Conservation (phyloP, 1,140 invertebrate species). For the Stegodyphus dumicola region DNA sequence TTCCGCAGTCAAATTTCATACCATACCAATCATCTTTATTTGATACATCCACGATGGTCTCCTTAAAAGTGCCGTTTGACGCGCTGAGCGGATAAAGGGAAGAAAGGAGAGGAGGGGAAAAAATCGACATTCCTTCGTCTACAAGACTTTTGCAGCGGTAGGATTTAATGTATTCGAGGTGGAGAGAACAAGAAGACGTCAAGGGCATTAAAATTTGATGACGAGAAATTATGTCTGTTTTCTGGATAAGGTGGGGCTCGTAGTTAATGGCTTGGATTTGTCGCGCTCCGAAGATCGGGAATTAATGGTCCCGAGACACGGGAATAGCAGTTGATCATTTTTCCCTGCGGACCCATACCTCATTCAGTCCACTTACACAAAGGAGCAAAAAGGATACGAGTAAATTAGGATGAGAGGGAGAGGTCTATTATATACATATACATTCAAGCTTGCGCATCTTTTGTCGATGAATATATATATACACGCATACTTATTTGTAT, state of each 20-base stretch:
- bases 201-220: conserved; percentile 57
- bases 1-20: too few relatives aligned
- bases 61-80: not conserved
- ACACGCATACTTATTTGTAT: too few relatives aligned
- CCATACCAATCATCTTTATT: too few relatives aligned
- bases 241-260: conserved; percentile 45
- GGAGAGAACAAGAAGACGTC: too few relatives aligned
- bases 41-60: not conserved
- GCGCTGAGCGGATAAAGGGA: not conserved
- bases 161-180: conserved; percentile 37
- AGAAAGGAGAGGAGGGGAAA: not conserved
- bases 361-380: conserved; percentile 38
- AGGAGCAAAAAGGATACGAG: conserved; percentile 8
- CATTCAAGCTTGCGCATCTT: too few relatives aligned
- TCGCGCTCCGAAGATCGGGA: conserved; percentile 44
- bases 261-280: conserved; percentile 55
- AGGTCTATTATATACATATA: conserved; percentile 3
- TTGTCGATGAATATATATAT: too few relatives aligned
- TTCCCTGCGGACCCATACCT: conserved; percentile 48
- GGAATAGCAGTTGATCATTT: conserved; percentile 54
- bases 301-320: conserved; percentile 57
- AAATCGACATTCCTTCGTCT: conserved; percentile 2
- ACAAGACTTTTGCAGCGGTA: conserved; percentile 40
- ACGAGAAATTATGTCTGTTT: conserved; percentile 58
- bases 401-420: conserved; percentile 32